Conservation (phyloP, 1,140 invertebrate species). For the Nasonia vitripennis region DNA sequence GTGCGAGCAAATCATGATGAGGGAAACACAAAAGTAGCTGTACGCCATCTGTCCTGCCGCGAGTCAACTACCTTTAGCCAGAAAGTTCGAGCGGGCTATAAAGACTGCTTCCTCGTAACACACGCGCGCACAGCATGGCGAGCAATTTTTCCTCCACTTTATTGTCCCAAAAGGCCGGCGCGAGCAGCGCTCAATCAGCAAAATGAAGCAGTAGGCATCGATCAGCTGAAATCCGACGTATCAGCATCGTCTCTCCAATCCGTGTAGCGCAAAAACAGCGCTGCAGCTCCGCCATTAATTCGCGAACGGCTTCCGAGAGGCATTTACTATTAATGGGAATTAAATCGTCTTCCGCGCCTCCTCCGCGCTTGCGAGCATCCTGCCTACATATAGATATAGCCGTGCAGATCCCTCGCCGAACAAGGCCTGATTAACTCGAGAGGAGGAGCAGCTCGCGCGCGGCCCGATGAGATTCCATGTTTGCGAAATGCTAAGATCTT, state of each 20-base stretch:
- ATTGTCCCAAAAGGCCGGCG: neutral
- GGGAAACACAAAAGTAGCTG: too few species aligned
- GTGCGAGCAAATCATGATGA: too few species aligned
- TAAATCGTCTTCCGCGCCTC: constrained; percentile 16
- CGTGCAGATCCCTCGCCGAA: constrained; percentile 18
- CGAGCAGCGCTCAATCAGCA: too few species aligned
- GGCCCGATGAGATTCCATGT: constrained; percentile 43
- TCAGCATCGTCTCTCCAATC: too few species aligned
- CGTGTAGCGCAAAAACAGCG: neutral
- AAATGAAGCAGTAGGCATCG: neutral
- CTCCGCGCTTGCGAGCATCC: neutral
- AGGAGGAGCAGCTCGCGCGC: constrained; percentile 10
- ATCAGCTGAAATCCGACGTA: neutral
- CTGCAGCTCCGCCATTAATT: constrained; percentile 35
- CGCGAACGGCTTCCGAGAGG: constrained; percentile 29
- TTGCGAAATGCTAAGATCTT: constrained; percentile 47
- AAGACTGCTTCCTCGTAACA: too few species aligned
- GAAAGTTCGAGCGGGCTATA: too few species aligned
- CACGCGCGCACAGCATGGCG: too few species aligned
- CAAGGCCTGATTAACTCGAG: constrained; percentile 51
- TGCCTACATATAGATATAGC: neutral
- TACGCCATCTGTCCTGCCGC: too few species aligned
- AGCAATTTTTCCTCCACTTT: too few species aligned
- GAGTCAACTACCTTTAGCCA: too few species aligned
- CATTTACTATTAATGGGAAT: constrained; percentile 50